Evolutionary conservation across 2,797 vertebrate genomes (phyloP).

Genomic region (Coracias cyanogaster): DNA sequence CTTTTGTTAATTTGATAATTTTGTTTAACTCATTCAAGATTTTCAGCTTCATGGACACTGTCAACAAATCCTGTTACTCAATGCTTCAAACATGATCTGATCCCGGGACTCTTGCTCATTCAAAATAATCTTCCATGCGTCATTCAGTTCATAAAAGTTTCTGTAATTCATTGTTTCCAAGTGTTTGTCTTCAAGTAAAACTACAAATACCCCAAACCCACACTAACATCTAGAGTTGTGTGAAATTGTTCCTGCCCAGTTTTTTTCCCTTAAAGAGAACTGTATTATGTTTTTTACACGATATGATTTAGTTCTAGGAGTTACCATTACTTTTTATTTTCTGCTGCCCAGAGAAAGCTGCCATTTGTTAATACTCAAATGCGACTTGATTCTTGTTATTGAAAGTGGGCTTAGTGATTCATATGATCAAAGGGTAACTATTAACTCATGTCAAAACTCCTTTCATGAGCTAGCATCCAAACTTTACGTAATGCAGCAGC

Average conservation of each 20-base stretch:
- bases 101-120: background rate
- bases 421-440: background rate
- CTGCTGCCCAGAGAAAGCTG: background rate
- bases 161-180: background rate
- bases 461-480: background rate
- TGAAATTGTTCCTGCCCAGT: background rate
- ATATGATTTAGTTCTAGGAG: background rate
- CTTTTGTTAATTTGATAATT: background rate
- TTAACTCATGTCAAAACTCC: background rate
- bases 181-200: background rate
- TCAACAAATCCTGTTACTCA: background rate
- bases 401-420: background rate
- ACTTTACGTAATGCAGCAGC: background rate
- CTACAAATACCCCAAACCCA: background rate
- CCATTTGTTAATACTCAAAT: background rate
- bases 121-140: background rate
- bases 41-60: background rate
- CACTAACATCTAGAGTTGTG: background rate
- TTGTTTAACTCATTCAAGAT: background rate
- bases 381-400: background rate
- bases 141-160: background rate
- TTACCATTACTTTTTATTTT: background rate
- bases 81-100: background rate
- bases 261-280: background rate
- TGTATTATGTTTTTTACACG: background rate